Percentiles rank a stretch among this genome's conserved stretches.
Conservation (phyloP, 2,888 invertebrate genomes). For the Chalcosyrphus nemorum region DNA sequence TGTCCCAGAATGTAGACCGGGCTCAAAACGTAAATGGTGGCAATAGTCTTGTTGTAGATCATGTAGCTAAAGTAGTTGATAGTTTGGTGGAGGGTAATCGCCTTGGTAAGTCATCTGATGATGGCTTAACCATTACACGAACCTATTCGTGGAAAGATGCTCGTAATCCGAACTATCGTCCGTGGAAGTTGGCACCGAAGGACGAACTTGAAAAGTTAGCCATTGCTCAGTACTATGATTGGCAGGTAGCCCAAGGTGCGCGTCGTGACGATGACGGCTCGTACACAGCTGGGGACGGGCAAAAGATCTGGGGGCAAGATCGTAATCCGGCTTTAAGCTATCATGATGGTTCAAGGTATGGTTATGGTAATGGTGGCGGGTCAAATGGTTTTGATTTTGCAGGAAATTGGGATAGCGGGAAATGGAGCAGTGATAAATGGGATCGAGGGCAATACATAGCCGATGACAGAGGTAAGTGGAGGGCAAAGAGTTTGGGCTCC, state of each 20-base stretch:
- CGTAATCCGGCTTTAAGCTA: constrained; percentile 35
- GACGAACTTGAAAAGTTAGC: constrained; percentile 27
- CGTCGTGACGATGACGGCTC: constrained; percentile 64
- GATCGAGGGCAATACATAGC: neutral
- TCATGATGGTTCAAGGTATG: constrained; percentile 50
- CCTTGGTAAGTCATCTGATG: neutral
- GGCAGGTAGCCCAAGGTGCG: constrained; percentile 63
- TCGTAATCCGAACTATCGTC: constrained; percentile 60
- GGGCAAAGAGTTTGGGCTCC: constrained; percentile 30
- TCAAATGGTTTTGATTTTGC: constrained; percentile 50
- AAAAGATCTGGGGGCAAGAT: constrained; percentile 53
- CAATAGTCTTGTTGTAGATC: constrained; percentile 66
- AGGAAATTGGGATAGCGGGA: constrained; percentile 28
- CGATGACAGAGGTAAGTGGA: constrained; percentile 44
- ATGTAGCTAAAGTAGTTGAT: constrained; percentile 68
- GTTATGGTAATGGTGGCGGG: constrained; percentile 48
- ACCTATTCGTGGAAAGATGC: constrained; percentile 69
- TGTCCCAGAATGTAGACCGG: constrained; percentile 56
- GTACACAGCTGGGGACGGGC: constrained; percentile 39
- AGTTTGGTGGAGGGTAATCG: constrained; percentile 60
- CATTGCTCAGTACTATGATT: constrained; percentile 57
- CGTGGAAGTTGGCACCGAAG: constrained; percentile 36
- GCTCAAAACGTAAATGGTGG: constrained; percentile 53
- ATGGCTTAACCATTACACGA: neutral
- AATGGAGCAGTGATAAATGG: constrained; percentile 17